These are phyloP conservation scores for Macrochelys suwanniensis DNA, from an alignment of 2,797 vertebrate species.

Conservation along the genomic window DNA sequence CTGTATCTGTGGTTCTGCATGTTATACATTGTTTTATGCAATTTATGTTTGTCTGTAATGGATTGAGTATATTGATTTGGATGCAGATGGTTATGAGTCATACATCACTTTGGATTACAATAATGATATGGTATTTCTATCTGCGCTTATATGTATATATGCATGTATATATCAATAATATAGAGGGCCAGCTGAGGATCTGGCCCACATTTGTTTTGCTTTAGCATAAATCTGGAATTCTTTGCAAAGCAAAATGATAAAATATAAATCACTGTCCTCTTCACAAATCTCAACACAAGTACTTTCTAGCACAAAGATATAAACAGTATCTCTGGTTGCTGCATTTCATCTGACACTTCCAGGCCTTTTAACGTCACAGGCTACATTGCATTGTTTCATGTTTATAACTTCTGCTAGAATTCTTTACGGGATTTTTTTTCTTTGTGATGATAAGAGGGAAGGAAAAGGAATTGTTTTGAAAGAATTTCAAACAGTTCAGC, in stretches of 20 bases:
- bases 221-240: background rate
- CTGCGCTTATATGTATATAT: too few species aligned
- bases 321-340: background rate
- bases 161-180: background rate
- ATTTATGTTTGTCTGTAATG: background rate
- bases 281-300: background rate
- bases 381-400: background rate
- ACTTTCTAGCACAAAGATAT: background rate
- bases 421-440: constrained; percentile 1
- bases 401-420: background rate
- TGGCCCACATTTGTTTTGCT: background rate
- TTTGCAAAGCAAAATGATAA: background rate
- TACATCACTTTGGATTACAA: background rate
- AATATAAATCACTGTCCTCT: background rate
- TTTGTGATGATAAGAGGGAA: background rate
- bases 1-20: background rate
- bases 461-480: background rate
- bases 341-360: background rate
- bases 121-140: background rate
- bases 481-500: background rate
- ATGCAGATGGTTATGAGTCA: background rate
- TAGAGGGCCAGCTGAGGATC: background rate
- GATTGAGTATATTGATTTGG: constrained; percentile 11
- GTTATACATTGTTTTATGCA: background rate
- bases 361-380: background rate